These are phyloP conservation scores for Leptopilina boulardi DNA, from an alignment of 1,140 invertebrate genomes.

Conservation along the genomic window DNA sequence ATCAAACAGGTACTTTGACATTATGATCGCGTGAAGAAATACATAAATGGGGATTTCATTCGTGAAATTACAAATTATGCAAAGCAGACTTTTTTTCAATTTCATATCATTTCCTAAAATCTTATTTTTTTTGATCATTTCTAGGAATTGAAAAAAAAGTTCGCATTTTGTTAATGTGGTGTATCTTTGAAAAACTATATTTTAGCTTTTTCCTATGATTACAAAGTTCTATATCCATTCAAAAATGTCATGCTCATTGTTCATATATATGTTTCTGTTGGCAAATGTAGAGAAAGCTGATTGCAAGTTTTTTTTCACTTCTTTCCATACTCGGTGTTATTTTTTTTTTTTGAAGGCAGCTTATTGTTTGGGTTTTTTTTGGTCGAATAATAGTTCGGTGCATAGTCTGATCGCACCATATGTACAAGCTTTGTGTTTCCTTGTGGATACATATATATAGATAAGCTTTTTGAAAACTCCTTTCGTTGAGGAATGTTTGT, in stretches of 20 bases:
- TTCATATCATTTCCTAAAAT: too few relatives aligned
- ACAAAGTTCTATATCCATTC: background rate
- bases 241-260: background rate
- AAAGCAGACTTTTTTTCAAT: too few relatives aligned
- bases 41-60: background rate
- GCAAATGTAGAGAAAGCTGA: background rate
- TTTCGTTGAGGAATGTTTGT: constrained; percentile 11
- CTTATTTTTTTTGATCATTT: too few relatives aligned
- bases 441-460: background rate
- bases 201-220: background rate
- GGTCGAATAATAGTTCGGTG: background rate
- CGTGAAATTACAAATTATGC: constrained; percentile 1
- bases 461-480: background rate
- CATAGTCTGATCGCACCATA: background rate
- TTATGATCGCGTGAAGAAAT: background rate
- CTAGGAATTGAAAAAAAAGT: too few relatives aligned
- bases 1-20: background rate
- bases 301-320: background rate
- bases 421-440: background rate
- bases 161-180: too few relatives aligned
- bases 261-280: background rate
- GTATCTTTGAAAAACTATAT: too few relatives aligned
- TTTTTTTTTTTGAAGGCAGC: background rate
- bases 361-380: constrained; percentile 12
- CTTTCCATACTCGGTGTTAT: too few relatives aligned